A percentile compares a stretch with the other conserved stretches of the same genome.
Conservation (phyloP, 2,113 vertebrate species). For the Apodemus sylvaticus region DNA sequence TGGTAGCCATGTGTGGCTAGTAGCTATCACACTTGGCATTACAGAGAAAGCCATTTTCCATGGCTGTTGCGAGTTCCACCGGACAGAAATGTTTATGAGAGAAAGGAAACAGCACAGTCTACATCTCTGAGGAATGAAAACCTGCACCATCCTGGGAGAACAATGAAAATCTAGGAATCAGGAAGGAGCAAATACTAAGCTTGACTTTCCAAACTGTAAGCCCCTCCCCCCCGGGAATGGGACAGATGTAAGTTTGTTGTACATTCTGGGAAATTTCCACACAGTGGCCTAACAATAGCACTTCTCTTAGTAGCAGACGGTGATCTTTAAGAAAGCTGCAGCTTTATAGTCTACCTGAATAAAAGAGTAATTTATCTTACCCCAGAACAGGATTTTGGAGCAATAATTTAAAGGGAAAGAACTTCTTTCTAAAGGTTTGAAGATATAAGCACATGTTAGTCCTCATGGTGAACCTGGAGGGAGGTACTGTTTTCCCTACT, state of each 20-base stretch:
- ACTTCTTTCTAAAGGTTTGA: not conserved
- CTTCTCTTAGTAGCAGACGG: not conserved
- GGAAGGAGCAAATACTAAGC: not conserved
- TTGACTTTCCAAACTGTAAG: not conserved
- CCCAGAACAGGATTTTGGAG: not conserved
- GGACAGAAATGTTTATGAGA: not conserved
- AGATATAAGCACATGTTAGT: not conserved
- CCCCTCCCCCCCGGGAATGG: not conserved
- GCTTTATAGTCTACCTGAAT: not conserved
- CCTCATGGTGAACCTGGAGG: not conserved
- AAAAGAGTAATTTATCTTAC: not conserved
- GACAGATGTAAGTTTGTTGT: not conserved
- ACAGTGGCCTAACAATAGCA: not conserved
- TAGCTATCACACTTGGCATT: not conserved
- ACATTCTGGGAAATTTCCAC: not conserved
- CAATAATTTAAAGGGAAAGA: slow-evolving; percentile 20
- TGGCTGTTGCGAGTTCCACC: too few relatives aligned
- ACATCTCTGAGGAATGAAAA: not conserved
- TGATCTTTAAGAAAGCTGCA: not conserved
- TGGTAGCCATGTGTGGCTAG: not conserved
- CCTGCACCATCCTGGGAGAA: not conserved
- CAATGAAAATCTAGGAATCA: not conserved
- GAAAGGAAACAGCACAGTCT: not conserved
- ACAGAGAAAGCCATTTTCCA: not conserved
- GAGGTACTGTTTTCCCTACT: not conserved